These are phyloP conservation scores for Rhinolophus sinicus DNA, from an alignment of 2,113 vertebrate genomes.

Conservation along the genomic window DNA sequence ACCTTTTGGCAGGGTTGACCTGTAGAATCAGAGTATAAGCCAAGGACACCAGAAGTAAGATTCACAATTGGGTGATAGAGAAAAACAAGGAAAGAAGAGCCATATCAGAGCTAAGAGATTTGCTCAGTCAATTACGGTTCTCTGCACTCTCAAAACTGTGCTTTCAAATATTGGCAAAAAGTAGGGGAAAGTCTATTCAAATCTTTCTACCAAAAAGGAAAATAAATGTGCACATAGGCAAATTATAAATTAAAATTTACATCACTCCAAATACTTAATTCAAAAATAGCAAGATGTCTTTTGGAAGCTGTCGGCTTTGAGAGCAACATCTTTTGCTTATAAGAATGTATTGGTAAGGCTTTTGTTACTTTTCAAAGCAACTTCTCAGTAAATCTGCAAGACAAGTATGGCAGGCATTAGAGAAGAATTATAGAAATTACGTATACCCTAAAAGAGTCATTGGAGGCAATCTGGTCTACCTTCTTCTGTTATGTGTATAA, in stretches of 20 bases:
- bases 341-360: constrained; percentile 25
- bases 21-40: background rate
- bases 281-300: constrained; percentile 62
- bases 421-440: constrained; percentile 17
- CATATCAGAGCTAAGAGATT: background rate
- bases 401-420: constrained; percentile 39
- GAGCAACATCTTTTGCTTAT: constrained; percentile 68
- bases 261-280: constrained; percentile 64
- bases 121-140: background rate
- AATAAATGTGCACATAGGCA: constrained; percentile 45
- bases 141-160: background rate
- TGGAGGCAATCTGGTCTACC: background rate
- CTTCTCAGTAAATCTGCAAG: constrained; percentile 5
- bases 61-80: background rate
- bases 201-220: constrained; percentile 34
- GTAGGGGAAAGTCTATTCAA: constrained; percentile 8
- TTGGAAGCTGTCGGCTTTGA: constrained; percentile 62
- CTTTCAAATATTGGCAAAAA: constrained; percentile 48
- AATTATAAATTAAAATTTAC: constrained; percentile 65
- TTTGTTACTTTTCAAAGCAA: constrained; percentile 49
- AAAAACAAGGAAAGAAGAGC: background rate
- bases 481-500: background rate
- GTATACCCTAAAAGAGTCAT: background rate
- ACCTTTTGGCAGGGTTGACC: background rate
- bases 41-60: background rate